Conservation (phyloP, 2,113 vertebrate species). For the Hypanus sabinus region DNA sequence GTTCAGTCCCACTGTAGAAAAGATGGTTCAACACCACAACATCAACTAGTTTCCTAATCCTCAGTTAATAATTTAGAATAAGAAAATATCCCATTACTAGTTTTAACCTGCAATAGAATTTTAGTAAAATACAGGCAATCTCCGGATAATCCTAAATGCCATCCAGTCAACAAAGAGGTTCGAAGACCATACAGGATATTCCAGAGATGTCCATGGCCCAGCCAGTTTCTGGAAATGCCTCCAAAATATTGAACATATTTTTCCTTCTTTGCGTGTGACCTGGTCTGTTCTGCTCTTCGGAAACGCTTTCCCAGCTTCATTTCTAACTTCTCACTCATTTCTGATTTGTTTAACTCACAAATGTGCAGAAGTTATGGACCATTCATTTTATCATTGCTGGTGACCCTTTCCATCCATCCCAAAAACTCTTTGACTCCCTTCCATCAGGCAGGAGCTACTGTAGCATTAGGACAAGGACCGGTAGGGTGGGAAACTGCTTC, state of each 20-base stretch:
- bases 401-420: too few species aligned
- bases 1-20: background rate
- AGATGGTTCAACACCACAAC: background rate
- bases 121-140: background rate
- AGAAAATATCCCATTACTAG: background rate
- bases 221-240: constrained; percentile 42
- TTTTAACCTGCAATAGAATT: background rate
- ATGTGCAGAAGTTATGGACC: background rate
- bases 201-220: constrained; percentile 43
- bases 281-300: constrained; percentile 42
- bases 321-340: constrained; percentile 32
- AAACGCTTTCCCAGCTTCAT: constrained; percentile 34
- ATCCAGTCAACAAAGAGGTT: background rate
- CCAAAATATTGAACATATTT: constrained; percentile 44
- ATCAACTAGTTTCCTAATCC: background rate
- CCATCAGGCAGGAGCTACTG: too few species aligned
- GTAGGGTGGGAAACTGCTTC: too few species aligned
- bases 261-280: constrained; percentile 41
- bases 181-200: constrained; percentile 15
- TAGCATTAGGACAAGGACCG: too few species aligned
- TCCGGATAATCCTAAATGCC: background rate
- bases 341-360: constrained; percentile 32
- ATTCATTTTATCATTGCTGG: background rate
- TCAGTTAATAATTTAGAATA: background rate
- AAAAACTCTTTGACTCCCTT: too few species aligned